A percentile compares a stretch with the other conserved stretches of the same genome.
Conservation (phyloP, 2,797 vertebrate species). For the Melanotaenia maccullochi region DNA sequence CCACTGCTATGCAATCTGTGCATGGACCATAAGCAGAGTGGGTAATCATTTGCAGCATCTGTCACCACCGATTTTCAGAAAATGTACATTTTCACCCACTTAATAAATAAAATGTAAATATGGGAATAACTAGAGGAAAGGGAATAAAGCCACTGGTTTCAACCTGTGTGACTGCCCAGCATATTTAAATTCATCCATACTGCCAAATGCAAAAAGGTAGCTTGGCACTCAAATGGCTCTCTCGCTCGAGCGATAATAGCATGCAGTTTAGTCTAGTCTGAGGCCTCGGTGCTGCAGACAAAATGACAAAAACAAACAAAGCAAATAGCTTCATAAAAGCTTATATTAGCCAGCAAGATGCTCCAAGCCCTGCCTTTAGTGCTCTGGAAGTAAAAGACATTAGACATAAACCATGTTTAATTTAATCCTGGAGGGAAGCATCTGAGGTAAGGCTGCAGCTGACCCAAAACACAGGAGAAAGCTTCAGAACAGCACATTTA, state of each 20-base stretch:
- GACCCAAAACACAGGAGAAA: constrained; percentile 18
- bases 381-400: constrained; percentile 34
- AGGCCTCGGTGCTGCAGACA: constrained; percentile 9
- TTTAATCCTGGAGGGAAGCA: constrained; percentile 22
- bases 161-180: constrained; percentile 3
- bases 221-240: neutral
- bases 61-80: constrained; percentile 22
- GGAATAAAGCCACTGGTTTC: constrained; percentile 1
- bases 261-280: neutral
- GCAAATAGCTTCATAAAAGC: neutral
- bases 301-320: constrained; percentile 1
- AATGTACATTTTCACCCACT: neutral
- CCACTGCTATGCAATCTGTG: constrained; percentile 31
- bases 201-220: constrained; percentile 24
- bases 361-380: constrained; percentile 1
- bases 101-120: constrained; percentile 20
- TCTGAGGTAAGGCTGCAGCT: constrained; percentile 23
- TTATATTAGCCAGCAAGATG: constrained; percentile 2
- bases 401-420: constrained; percentile 23
- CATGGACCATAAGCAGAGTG: constrained; percentile 6
- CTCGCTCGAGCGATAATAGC: constrained; percentile 6
- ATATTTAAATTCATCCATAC: constrained; percentile 19
- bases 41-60: constrained; percentile 35
- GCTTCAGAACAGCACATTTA: constrained; percentile 20
- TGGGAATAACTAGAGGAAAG: neutral